Evolutionary conservation across 1,140 invertebrate species (phyloP).

Genomic region (Ceratina japonica): DNA sequence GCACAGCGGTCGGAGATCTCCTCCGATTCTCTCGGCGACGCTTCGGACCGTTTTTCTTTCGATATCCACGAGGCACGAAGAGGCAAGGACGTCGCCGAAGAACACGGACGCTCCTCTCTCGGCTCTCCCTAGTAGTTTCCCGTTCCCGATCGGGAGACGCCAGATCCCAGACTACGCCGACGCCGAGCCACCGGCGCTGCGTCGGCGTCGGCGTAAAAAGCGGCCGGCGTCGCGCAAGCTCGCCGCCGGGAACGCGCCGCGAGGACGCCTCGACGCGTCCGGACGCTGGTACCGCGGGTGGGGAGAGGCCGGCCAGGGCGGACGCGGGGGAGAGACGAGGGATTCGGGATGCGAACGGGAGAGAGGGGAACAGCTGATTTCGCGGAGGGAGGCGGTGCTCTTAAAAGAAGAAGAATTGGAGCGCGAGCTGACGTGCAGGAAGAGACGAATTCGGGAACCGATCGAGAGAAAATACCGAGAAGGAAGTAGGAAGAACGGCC

Average conservation of each 20-base stretch:
- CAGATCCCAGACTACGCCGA: slow-evolving; percentile 73
- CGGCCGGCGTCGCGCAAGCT: slow-evolving; percentile 65
- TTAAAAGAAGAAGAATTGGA: slow-evolving; percentile 25
- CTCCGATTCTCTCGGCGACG: neutral
- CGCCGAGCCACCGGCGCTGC: slow-evolving; percentile 63
- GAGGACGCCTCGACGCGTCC: slow-evolving; percentile 31
- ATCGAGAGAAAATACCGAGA: neutral
- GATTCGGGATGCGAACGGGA: neutral
- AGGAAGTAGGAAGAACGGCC: neutral
- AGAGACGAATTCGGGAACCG: neutral
- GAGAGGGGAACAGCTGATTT: slow-evolving; percentile 5
- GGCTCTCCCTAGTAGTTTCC: slow-evolving; percentile 48
- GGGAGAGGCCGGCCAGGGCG: neutral
- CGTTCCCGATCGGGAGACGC: slow-evolving; percentile 69
- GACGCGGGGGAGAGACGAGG: neutral
- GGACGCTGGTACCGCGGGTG: slow-evolving; percentile 40
- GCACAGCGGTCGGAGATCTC: too few relatives aligned
- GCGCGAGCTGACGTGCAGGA: slow-evolving; percentile 26
- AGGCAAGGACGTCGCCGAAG: neutral
- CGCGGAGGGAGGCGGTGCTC: neutral
- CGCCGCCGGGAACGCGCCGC: slow-evolving; percentile 36
- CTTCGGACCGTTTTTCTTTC: neutral
- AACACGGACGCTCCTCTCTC: slow-evolving; percentile 16
- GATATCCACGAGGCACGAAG: neutral
- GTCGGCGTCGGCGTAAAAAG: slow-evolving; percentile 70